phyloP scores from a whole-genome alignment of 2,113 vertebrate genomes.

The Gavia stellata region DNA sequence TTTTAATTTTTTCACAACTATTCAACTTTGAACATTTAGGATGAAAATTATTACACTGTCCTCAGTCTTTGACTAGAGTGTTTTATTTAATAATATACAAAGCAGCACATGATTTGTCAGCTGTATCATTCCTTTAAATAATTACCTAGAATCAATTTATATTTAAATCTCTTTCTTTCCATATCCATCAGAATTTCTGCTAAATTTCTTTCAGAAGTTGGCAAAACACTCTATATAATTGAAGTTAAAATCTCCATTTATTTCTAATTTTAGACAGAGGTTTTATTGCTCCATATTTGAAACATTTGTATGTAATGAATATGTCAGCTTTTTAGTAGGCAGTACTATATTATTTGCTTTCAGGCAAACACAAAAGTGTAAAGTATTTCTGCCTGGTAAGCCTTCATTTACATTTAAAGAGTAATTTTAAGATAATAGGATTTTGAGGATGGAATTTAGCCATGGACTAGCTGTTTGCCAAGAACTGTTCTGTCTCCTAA shows the following conservation, averaged over 20 bases:
- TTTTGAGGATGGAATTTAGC: background rate
- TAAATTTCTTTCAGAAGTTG: background rate
- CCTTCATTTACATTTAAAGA: conserved; percentile 36
- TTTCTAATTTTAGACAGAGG: background rate
- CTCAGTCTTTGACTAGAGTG: background rate
- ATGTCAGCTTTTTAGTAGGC: background rate
- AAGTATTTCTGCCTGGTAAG: background rate
- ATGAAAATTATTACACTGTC: background rate
- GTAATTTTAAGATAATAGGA: conserved; percentile 32
- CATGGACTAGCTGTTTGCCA: background rate
- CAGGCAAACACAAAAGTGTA: background rate
- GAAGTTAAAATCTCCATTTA: background rate
- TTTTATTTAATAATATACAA: background rate
- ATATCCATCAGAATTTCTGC: background rate
- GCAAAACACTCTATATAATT: background rate
- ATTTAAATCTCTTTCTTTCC: background rate
- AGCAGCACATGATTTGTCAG: background rate
- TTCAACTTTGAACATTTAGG: background rate
- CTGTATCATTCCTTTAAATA: background rate
- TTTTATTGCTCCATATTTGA: background rate
- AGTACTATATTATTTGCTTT: background rate
- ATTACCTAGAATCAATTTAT: conserved; percentile 5
- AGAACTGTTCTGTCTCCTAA: background rate
- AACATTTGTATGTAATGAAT: conserved; percentile 2
- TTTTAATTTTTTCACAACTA: background rate